Evolutionary conservation across 1,140 invertebrate species (phyloP), one percentile per base, ranked within the genome.

Genomic region (Lethrus apterus): DNA sequence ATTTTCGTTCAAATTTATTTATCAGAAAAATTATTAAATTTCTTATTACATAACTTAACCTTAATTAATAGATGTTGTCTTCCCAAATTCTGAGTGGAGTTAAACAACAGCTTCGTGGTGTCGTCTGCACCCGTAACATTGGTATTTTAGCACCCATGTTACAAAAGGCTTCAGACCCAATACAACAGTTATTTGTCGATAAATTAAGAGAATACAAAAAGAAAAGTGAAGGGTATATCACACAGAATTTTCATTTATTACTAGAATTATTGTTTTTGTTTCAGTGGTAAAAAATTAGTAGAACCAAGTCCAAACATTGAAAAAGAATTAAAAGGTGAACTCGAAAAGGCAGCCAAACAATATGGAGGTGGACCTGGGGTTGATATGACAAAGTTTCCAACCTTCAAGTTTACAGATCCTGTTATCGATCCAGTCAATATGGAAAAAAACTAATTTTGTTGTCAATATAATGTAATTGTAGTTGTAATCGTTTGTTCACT

Each of bases 101-200:
- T 5, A 59, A 54, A 42, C 50, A 44, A 14, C 50, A 54, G 2
- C 35, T 60, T 11, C 57, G 46, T 18, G 29, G 45, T 5, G 66
- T 69, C n/a, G 51, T 75, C 10, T 54, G 69, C 33, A 73, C 69
- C 24, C 74, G 84, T 19, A 85, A 83, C 60, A 66, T 84, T 45
- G 80, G 79, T 44, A 67, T 86, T 41, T 63, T 78, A 45, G 81
- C 81, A 8, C 81, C 84, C 14, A 77, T 69, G 18, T 63, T 86
- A 40, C 78, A 84, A 59, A 84, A 85, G 63, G 81, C 79, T 3
- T 71, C 73, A 3, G 93, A 96, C 67, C 91, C 92, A 4, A 92
- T 97, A 62, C 93, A 96, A 64, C 84, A 95, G 69, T 66, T 96
- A 17, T 97, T 97, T 65, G 57, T 95, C 29, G 87, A 95, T 41